Base-by-base conservation (phyloP, 2,113 vertebrate genomes). In the Anarhynchus alexandrinus region DNA sequence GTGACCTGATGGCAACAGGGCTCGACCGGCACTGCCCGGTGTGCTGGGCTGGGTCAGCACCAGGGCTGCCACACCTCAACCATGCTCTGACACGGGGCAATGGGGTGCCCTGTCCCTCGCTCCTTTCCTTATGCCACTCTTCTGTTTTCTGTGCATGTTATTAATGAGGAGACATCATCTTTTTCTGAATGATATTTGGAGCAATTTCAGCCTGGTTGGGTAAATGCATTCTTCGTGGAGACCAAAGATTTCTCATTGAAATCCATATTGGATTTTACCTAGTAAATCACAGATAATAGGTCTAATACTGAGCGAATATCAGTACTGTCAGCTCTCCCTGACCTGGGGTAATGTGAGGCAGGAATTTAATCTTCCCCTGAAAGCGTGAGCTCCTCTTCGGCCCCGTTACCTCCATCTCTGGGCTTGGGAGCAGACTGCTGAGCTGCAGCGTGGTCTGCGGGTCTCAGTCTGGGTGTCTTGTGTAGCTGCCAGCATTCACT, bases 341-440 rank as follows among this genome's bases (percentile, higher is more conserved):
- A 70, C 51, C 40, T 36, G 10, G 12, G 10, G 13, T 59, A 84
- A 91, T 25, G 12, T 42, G 42, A 93, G 15, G 32, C 38, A 78
- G 64, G 47, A 91, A 25, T 87, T 87, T 80, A 71, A 49, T 73
- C 30, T 89, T 82, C 6, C 11, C 12, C 57, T 65, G n/a, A 34
- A 82, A 61, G 12, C 38, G 26, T 8, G 54, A 90, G 19, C 12
- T 82, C 57, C 43, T 72, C 70, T 74, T 90, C 34, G 65, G 52
- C 27, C 43, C 16, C 0, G 0, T 54, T 64, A 14, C 11, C 40
- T 65, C 43, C 34, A 23, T 40, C 0, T 0, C 47, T 43, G 34
- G 20, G 7, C 17, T 85, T 0, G 2, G 20, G 22, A 88, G 42
- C 58, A 78, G n/a, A 32, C 19, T 74, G 25, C 4, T 0, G 7